These are phyloP conservation scores for Esox masquinongy DNA, from an alignment of 2,797 vertebrate species.

Conservation along the genomic window DNA sequence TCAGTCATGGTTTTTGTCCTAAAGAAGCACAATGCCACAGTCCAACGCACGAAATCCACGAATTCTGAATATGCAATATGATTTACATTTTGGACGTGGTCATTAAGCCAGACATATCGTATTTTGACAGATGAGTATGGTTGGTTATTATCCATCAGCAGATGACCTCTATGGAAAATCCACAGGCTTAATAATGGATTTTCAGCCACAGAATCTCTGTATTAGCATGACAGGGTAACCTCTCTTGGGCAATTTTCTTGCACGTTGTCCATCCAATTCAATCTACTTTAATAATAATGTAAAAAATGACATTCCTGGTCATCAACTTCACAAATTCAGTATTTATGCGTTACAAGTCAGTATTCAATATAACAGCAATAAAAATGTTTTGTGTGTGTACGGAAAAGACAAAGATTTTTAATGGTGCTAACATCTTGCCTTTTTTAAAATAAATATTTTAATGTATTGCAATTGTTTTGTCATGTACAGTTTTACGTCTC, in stretches of 20 bases:
- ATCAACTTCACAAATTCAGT: conserved; percentile 54
- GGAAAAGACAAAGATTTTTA: conserved; percentile 40
- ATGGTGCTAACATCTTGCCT: conserved; percentile 72
- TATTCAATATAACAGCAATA: conserved; percentile 48
- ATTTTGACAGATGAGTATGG: not conserved
- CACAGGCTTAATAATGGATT: not conserved
- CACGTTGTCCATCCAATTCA: not conserved
- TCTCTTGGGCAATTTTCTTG: not conserved
- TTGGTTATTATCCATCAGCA: not conserved
- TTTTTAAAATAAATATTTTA: conserved; percentile 65
- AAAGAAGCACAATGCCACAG: not conserved
- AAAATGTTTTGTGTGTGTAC: conserved; percentile 51
- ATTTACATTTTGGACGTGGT: not conserved
- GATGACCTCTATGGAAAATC: not conserved
- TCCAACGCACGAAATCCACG: not conserved
- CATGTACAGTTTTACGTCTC: conserved; percentile 79
- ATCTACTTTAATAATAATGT: conserved; percentile 20
- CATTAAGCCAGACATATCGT: not conserved
- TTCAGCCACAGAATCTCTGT: not conserved
- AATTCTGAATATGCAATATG: no score
- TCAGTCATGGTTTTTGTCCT: not conserved
- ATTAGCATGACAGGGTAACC: not conserved
- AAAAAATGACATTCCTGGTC: conserved; percentile 34
- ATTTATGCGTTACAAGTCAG: conserved; percentile 53
- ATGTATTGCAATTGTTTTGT: conserved; percentile 77